phyloP scores from a whole-genome alignment of 2,113 vertebrate species.

The Barnardius zonarius region DNA sequence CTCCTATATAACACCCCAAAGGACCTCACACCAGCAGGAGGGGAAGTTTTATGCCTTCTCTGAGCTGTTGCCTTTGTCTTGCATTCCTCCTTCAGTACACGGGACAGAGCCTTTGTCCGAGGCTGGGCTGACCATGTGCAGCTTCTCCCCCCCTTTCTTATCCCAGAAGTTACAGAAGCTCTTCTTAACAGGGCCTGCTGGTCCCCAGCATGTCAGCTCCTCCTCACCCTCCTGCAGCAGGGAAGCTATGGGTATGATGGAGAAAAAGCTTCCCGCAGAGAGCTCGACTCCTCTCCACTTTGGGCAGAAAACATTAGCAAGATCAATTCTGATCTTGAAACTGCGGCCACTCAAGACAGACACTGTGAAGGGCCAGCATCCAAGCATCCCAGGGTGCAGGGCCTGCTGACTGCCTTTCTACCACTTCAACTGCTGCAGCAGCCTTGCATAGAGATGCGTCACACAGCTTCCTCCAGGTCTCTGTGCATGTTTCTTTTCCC shows the following conservation, averaged over 20 bases:
- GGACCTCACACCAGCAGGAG: constrained; percentile 45
- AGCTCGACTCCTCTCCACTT: not conserved
- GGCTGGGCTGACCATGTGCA: not conserved
- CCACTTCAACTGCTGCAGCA: not conserved
- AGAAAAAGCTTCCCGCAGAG: not conserved
- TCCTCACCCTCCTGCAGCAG: not conserved
- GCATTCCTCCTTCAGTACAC: constrained; percentile 9
- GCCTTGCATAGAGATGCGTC: not conserved
- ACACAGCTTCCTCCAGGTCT: not conserved
- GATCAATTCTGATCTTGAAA: not conserved
- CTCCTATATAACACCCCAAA: not conserved
- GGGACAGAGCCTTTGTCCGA: constrained; percentile 9
- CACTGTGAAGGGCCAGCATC: not conserved
- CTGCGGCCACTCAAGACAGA: not conserved
- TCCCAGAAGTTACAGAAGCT: not conserved
- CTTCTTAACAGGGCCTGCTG: not conserved
- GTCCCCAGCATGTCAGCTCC: not conserved
- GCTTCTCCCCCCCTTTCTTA: not conserved
- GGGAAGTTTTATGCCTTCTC: constrained; percentile 18
- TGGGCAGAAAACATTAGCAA: not conserved
- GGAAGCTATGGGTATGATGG: not conserved
- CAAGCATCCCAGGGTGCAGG: fast-evolving
- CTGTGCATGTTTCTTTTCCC: not conserved
- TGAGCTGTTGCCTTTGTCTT: not conserved
- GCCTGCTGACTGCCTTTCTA: not conserved